Base-by-base conservation (phyloP, 2,888 invertebrate genomes). In the Carpatolechia fugitivella region DNA sequence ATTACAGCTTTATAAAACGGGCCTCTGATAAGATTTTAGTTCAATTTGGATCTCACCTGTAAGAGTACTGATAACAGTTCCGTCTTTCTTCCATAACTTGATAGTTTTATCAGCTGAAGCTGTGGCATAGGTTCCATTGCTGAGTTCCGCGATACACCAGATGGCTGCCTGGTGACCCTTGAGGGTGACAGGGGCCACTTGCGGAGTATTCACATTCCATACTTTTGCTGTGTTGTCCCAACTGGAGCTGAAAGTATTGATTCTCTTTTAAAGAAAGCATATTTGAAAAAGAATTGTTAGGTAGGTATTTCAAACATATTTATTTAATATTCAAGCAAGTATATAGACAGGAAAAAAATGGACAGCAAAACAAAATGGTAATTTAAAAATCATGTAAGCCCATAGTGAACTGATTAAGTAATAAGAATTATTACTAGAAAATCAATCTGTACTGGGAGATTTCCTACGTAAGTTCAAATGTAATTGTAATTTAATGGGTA, bases 71-170 rank as follows among this genome's bases (percentile, higher is more conserved):
- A 94, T 80, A 65, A 93, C 91, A 58, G 91, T 91, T 3, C 96
- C 97, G 65, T 93, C 88, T 53, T 89, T 89, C 61, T 90, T 92
- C 98, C 98, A 99, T 24, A 97, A 81, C 65, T 94, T 94, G 54
- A 99, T 95, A 8, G 93, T 93, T 83, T 96, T 97, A 83, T 99
- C 99, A 13, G 99, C 99, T 0, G 97, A 97, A 0, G 95, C 99
- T 11, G 98, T 98, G 0, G 97, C 92, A 64, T 95, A 92, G 29
- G 82, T 85, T 1, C 86, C 84, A 59, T 91, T 91, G 18, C 54
- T 82, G 60, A 92, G 85, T 75, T 92, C 94, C 57, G 90, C 78
- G 0, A 92, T 91, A 16, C 93, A 93, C 99, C 99, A 99, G 5
- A 99, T 95, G 0, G 99, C 97, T 11, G 95, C 95, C 61, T 92